A percentile compares a stretch with the other conserved stretches of the same genome.
Evolutionary conservation across 1,140 invertebrate genomes (phyloP).

Genomic region (Leptonema lineaticorne): DNA sequence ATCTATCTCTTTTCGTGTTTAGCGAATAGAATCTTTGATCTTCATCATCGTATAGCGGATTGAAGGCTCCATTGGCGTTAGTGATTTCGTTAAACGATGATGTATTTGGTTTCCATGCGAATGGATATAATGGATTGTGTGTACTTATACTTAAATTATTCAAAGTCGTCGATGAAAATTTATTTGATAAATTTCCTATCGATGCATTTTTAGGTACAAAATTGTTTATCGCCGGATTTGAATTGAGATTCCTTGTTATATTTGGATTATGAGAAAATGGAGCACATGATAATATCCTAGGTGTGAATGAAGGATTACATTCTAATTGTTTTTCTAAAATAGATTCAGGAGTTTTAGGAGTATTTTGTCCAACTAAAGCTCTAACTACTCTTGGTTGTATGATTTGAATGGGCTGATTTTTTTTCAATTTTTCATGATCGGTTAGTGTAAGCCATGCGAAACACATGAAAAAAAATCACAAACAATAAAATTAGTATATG

Average conservation of each 20-base stretch:
- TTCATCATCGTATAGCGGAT: conserved; percentile 24
- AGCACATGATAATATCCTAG: conserved; percentile 51
- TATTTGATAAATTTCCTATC: background rate
- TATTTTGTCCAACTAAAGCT: conserved; percentile 46
- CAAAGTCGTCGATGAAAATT: background rate
- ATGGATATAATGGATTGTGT: background rate
- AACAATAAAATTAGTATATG: background rate
- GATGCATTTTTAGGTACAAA: background rate
- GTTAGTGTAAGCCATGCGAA: conserved; percentile 30
- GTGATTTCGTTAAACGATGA: background rate
- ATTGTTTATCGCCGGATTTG: background rate
- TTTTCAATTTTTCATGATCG: background rate
- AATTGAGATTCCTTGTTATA: conserved; percentile 14
- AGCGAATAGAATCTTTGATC: conserved; percentile 38
- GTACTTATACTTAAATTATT: background rate
- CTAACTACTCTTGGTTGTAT: conserved; percentile 54
- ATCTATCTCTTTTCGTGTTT: conserved; percentile 33
- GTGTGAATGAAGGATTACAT: conserved; percentile 53
- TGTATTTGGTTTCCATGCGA: background rate
- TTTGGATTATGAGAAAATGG: conserved; percentile 50
- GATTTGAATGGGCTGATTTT: conserved; percentile 50
- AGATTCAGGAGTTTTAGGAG: conserved; percentile 48
- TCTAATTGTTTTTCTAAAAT: conserved; percentile 52
- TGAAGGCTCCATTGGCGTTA: background rate
- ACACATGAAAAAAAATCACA: conserved; percentile 33